Percentiles rank a stretch among this genome's conserved stretches.
Evolutionary conservation across 2,888 invertebrate genomes (phyloP).

Genomic region (Leucania comma): DNA sequence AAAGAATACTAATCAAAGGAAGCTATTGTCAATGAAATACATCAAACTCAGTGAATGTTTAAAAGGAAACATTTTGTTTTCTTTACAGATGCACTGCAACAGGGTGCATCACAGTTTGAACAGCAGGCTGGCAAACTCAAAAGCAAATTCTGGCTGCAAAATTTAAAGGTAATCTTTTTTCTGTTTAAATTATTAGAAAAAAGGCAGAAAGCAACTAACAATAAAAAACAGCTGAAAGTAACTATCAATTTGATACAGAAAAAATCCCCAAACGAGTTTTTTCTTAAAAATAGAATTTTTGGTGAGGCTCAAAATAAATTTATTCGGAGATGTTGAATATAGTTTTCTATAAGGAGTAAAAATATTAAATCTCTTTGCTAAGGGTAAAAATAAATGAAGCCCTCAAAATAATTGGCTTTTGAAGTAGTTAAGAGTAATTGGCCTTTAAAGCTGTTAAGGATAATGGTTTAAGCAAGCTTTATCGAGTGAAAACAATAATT

Average conservation of each 20-base stretch:
- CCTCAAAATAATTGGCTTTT: not conserved
- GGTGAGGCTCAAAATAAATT: not conserved
- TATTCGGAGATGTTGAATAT: not conserved
- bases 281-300: not conserved
- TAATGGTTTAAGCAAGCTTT: not conserved
- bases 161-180: conserved; percentile 94
- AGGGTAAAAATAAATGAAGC: not conserved
- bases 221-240: too few relatives aligned
- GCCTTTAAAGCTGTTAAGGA: not conserved
- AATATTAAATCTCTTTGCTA: not conserved
- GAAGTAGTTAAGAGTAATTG: not conserved
- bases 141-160: conserved; percentile 99
- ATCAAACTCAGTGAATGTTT: not conserved
- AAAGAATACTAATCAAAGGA: not conserved
- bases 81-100: conserved; percentile 95
- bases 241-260: not conserved
- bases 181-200: not conserved
- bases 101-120: conserved; percentile 99
- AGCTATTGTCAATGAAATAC: not conserved
- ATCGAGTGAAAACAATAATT: not conserved
- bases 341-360: not conserved
- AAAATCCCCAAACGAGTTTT: not conserved
- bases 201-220: not conserved
- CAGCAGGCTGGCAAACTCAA: conserved; percentile 99
- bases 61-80: not conserved